Evolutionary conservation across 1,140 invertebrate species (phyloP), one percentile per base, ranked within the genome.

Genomic region (Zaprionus taronus): DNA sequence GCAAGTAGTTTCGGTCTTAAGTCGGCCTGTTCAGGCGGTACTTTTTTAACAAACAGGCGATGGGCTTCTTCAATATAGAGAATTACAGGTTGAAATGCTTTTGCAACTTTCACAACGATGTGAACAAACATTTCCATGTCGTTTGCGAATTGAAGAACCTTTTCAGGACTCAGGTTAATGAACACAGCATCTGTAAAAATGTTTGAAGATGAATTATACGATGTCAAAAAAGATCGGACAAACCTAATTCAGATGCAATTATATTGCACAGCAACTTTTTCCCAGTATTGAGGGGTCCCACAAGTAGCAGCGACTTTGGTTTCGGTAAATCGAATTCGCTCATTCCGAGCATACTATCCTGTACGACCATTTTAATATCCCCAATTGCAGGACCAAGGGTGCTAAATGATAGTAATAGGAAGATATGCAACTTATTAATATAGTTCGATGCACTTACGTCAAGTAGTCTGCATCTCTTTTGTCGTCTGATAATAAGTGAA

Each of bases 31-130:
- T 91, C 89, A 14, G 77, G 44, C 0, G 90, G 93, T 2, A 96
- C 92, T 93, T 96, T 97, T 83, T 97, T 98, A 73, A 96, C 94
- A 92, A 97, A 98, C 24, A 96, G 94, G 83, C 96, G 96, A 87
- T 98, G 97, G 28, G 96, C 97, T 20, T 95, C 94, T 70, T 96
- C 95, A 75, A 98, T 95, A 79, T 95, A 96, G 74, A 98, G 95
- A 0, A 98, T 94, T 2, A 96, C 95, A 1, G 97, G 97, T 84
- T 97, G 96, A 24, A 97, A 93, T 1, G 96, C 80, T 68, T 94
- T 94, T 1, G 95, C 93, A 56, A 95, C 93, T 93, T 95, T 93
- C 47, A 91, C 78, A 22, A 92, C 66, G 3, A 92, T 77, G 65
- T 92, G 83, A 5, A 93, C 9, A 26, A 94, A 89, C 79, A 93